Conservation (phyloP, 2,797 vertebrate genomes). For the Melanotaenia boesemani region DNA sequence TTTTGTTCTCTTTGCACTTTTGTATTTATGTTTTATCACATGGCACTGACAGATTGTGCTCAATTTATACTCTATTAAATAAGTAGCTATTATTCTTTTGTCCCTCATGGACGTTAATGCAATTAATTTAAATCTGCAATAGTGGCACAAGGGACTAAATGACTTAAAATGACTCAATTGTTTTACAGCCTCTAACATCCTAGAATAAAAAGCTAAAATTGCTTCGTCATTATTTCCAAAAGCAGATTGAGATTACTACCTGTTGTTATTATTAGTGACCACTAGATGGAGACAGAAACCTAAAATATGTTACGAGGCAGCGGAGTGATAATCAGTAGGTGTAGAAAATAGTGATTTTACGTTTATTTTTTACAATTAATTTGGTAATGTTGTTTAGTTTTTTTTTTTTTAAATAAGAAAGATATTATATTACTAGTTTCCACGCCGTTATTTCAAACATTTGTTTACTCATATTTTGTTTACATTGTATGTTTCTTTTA, state of each 20-base stretch:
- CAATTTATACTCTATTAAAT: slow-evolving; percentile 82
- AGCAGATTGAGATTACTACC: neutral
- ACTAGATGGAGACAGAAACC: slow-evolving; percentile 65
- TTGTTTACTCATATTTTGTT: neutral
- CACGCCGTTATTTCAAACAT: neutral
- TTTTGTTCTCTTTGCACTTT: slow-evolving; percentile 87
- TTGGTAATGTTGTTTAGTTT: neutral
- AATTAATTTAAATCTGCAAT: slow-evolving; percentile 71
- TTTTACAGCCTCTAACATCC: slow-evolving; percentile 66
- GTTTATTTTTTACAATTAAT: neutral
- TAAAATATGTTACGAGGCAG: neutral
- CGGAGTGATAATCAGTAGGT: neutral
- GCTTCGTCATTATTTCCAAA: slow-evolving; percentile 46
- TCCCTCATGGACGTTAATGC: slow-evolving; percentile 66
- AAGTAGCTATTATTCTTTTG: slow-evolving; percentile 71
- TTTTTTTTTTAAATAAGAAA: neutral
- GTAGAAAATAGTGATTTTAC: neutral
- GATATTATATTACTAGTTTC: neutral
- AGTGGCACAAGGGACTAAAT: slow-evolving; percentile 49
- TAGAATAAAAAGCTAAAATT: slow-evolving; percentile 74
- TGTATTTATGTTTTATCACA: slow-evolving; percentile 78
- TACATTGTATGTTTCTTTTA: neutral
- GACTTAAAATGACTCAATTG: slow-evolving; percentile 75
- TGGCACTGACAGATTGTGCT: slow-evolving; percentile 65
- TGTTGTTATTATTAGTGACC: slow-evolving; percentile 31